Conservation (phyloP, 2,113 vertebrate species). For the Oncorhynchus gorbuscha region DNA sequence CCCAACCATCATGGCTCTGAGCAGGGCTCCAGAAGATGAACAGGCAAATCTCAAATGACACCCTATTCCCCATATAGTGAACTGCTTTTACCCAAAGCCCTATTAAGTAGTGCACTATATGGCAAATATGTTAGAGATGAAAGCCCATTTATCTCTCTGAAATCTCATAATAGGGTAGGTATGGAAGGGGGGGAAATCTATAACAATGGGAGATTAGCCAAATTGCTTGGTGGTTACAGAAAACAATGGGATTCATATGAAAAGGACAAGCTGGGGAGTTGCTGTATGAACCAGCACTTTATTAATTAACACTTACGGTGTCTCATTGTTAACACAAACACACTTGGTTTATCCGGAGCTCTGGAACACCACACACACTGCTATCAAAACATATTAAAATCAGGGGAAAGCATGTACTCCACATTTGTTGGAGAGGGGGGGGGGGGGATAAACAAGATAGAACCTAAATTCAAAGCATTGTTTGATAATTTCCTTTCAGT, state of each 20-base stretch:
- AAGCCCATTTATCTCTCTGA: background rate
- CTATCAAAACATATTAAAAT: conserved; percentile 4
- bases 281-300: background rate
- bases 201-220: conserved; percentile 7
- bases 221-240: conserved; percentile 21
- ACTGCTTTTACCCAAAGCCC: conserved; percentile 17
- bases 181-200: background rate
- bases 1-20: background rate
- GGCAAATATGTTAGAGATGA: background rate
- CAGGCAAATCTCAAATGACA: conserved; percentile 24
- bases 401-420: background rate
- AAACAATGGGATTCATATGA: background rate
- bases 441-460: background rate
- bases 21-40: background rate
- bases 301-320: background rate
- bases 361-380: conserved; percentile 8
- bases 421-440: background rate
- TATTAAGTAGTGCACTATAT: conserved; percentile 2
- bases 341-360: background rate
- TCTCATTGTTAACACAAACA: background rate
- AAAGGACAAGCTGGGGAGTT: background rate
- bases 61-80: conserved; percentile 24
- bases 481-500: conserved; percentile 1
- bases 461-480: conserved; percentile 18
- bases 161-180: background rate